Conservation (phyloP, 2,113 vertebrate species). For the Etheostoma cragini region DNA sequence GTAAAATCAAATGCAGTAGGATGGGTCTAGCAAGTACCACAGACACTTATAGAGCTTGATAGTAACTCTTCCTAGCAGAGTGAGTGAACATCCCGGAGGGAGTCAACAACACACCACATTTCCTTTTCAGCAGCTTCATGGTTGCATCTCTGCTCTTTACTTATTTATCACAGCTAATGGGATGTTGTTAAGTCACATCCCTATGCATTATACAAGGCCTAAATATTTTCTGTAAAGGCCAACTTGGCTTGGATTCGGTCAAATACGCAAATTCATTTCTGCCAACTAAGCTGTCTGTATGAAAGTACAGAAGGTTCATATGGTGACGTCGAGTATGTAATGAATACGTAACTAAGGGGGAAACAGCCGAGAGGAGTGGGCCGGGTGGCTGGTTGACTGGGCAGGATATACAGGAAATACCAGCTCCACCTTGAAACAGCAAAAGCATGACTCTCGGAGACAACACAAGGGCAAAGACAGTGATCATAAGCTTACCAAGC, state of each 20-base stretch:
- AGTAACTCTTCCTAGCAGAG: neutral
- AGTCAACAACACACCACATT: slow-evolving; percentile 32
- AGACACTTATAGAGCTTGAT: neutral
- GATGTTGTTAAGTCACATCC: slow-evolving; percentile 54
- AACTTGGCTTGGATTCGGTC: neutral
- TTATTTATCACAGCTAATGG: slow-evolving; percentile 80
- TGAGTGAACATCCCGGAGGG: slow-evolving; percentile 27
- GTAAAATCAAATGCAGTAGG: neutral
- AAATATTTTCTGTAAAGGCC: neutral
- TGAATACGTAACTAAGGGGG: slow-evolving; percentile 30
- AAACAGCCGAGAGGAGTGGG: slow-evolving; percentile 23
- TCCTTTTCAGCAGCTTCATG: slow-evolving; percentile 44
- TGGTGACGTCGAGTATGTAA: neutral
- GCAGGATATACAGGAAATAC: slow-evolving; percentile 84
- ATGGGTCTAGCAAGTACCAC: neutral
- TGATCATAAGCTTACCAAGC: neutral
- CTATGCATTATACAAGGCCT: slow-evolving; percentile 51
- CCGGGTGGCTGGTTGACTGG: slow-evolving; percentile 53
- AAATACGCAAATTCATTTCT: neutral
- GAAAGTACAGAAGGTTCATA: neutral
- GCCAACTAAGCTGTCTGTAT: neutral
- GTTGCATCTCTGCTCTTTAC: slow-evolving; percentile 65
- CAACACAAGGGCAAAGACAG: slow-evolving; percentile 34
- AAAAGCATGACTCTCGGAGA: slow-evolving; percentile 50
- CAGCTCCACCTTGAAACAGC: slow-evolving; percentile 78